These are phyloP conservation scores for Cichlasoma orientale DNA, from an alignment of 2,797 vertebrate genomes.

Conservation along the genomic window DNA sequence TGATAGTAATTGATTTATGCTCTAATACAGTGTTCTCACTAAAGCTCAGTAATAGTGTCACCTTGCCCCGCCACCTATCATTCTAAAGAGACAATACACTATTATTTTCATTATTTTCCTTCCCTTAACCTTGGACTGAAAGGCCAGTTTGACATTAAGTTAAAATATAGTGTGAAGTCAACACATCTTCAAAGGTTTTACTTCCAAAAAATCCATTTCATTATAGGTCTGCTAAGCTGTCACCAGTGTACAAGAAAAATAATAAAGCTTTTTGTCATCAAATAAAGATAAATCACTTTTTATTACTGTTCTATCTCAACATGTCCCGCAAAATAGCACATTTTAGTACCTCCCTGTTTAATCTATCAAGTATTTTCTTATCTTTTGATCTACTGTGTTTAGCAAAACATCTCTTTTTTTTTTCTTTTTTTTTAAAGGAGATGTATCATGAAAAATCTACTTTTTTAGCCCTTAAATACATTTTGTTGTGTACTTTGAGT, in stretches of 20 bases:
- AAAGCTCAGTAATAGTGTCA: neutral
- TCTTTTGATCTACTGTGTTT: neutral
- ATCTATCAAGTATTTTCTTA: neutral
- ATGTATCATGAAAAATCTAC: too few species aligned
- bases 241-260: conserved; percentile 25
- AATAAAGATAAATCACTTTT: conserved; percentile 21
- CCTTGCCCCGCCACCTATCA: neutral
- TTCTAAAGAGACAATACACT: neutral
- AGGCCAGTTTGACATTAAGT: conserved; percentile 43
- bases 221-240: conserved; percentile 51
- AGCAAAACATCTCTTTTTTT: neutral
- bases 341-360: neutral
- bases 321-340: neutral
- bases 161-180: conserved; percentile 47
- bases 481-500: too few species aligned
- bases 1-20: neutral
- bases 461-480: too few species aligned
- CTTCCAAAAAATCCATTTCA: conserved; percentile 68
- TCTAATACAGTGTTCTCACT: neutral
- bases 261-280: conserved; percentile 44
- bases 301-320: conserved; percentile 2
- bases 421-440: too few species aligned
- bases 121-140: conserved; percentile 61
- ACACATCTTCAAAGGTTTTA: conserved; percentile 60
- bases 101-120: conserved; percentile 24